These are phyloP conservation scores for Zootermopsis nevadensis DNA, from an alignment of 2,888 invertebrate genomes.

Conservation along the genomic window DNA sequence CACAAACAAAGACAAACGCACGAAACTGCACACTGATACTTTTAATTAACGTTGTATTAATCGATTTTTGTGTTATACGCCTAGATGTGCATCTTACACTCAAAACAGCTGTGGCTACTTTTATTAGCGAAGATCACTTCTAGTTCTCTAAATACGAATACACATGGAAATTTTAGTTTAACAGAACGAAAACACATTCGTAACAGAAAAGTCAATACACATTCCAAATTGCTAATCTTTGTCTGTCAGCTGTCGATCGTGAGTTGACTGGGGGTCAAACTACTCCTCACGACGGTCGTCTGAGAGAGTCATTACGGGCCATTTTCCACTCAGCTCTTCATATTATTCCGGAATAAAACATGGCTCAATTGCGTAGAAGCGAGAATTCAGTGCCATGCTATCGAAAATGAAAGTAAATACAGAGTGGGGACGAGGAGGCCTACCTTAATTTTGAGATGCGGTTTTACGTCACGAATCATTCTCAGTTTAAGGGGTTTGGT, in stretches of 20 bases:
- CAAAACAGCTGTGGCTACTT: no score
- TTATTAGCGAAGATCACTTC: no score
- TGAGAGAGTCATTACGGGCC: not conserved
- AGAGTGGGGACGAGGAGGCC: not conserved
- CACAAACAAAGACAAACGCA: no score
- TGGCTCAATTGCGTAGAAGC: not conserved
- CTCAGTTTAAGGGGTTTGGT: slow-evolving; percentile 15
- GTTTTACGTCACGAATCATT: slow-evolving; percentile 13
- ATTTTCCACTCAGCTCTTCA: not conserved
- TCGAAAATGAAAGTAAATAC: not conserved
- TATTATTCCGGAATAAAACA: not conserved
- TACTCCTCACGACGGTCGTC: not conserved
- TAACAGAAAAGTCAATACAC: no score
- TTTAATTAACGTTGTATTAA: no score
- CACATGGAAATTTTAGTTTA: no score
- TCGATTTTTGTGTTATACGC: no score
- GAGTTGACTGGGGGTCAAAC: not conserved
- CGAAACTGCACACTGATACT: no score
- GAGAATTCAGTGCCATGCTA: not conserved
- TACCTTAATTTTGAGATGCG: slow-evolving; percentile 9
- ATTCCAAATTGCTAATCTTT: not conserved
- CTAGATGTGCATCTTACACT: no score
- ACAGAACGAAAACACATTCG: no score
- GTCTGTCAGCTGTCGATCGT: not conserved
- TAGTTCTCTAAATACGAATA: no score